Evolutionary conservation across 2,113 vertebrate genomes (phyloP), one percentile per base, ranked within the genome.

Genomic region (Oncorhynchus kisutch): DNA sequence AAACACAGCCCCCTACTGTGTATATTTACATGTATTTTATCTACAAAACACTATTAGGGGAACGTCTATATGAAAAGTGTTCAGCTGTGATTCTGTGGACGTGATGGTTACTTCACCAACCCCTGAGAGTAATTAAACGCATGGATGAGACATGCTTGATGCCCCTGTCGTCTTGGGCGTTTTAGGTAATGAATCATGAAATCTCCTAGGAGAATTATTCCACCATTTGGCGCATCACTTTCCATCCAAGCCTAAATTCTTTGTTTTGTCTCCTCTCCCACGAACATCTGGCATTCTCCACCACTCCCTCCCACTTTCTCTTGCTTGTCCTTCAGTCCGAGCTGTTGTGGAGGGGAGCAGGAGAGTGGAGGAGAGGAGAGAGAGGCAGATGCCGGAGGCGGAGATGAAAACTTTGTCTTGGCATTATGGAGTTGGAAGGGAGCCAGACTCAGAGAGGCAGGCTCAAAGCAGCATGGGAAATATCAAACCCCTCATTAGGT

Each of bases 111-210:
- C 51, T 14, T 54, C 51, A 4, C 51, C 51, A 54, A 54, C 51
- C 51, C 16, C 12, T 51, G 49, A 54, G 51, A 54, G 51, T 54
- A 54, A 54, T 54, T 54, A 54, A 54, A 54, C 51, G 51, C 12
- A 5, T 54, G 51, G 51, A 54, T 54, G 51, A 54, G 51, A 54
- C 5, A 18, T 54, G 51, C 51, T 54, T 54, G 14, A 54, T 54
- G 51, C 51, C 51, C 14, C 51, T 54, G 51, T 54, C 51, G 51
- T 54, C 16, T 54, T 27, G 24, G 25, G 67, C 48, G 34, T 81
- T 60, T 48, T 70, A 54, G 39, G 31, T 77, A 81, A 77, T 81
- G 75, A 77, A 77, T 81, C 79, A 69, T 39, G 3, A 24, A 70
- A 11, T 27, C 75, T 45, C 67, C 14, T 6, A 5, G 5, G 75